These are phyloP conservation scores for Merodon equestris DNA, from an alignment of 2,888 invertebrate genomes.

Conservation along the genomic window DNA sequence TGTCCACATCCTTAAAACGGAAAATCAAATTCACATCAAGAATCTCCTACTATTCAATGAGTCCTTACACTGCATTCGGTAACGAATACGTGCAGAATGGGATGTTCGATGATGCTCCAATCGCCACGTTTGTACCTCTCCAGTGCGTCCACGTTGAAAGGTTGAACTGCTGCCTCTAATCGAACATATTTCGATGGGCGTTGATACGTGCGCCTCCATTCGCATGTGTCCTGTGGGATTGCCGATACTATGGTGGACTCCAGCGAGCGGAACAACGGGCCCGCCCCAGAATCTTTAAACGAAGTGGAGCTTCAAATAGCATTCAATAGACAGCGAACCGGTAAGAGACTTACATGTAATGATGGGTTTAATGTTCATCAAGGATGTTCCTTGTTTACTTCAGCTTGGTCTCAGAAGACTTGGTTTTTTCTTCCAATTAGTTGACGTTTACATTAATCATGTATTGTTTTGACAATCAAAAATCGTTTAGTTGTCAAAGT, in stretches of 20 bases:
- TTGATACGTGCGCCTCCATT: conserved; percentile 95
- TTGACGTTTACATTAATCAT: no score
- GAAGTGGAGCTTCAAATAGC: background rate
- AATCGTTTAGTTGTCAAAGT: conserved; percentile 26
- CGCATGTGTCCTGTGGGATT: conserved; percentile 91
- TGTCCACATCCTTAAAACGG: conserved; percentile 90
- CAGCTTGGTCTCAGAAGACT: no score
- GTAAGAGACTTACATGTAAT: conserved; percentile 74
- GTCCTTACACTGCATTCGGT: conserved; percentile 93
- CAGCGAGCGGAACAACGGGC: conserved; percentile 90
- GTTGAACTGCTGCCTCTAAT: conserved; percentile 89
- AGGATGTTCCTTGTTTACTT: no score
- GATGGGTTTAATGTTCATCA: conserved; percentile 76
- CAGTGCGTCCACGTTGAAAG: conserved; percentile 87
- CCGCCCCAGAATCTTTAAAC: conserved; percentile 88
- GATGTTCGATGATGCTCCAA: conserved; percentile 90
- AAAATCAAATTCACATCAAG: background rate
- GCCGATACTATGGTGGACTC: conserved; percentile 88
- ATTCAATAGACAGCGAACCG: background rate
- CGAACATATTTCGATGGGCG: conserved; percentile 91
- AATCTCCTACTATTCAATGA: background rate
- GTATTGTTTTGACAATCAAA: no score
- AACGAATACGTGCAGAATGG: conserved; percentile 96
- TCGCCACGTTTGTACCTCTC: conserved; percentile 84
- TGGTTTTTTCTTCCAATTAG: no score